These are phyloP conservation scores for Drosophila azteca DNA, from an alignment of 1,140 invertebrate species.

Conservation along the genomic window DNA sequence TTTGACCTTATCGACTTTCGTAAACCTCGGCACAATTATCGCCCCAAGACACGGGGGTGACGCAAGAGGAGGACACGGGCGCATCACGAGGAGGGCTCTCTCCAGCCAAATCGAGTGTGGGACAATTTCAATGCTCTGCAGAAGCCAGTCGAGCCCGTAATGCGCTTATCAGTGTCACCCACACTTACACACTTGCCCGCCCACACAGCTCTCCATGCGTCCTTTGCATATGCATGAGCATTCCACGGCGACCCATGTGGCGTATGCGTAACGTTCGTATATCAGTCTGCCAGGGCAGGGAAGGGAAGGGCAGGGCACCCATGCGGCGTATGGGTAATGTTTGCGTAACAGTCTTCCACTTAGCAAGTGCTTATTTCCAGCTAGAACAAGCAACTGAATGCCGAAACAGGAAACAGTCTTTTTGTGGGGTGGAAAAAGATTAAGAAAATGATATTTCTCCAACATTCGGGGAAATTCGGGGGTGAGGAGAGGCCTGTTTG, in stretches of 20 bases:
- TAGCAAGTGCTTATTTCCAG: no score
- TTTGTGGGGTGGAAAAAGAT: no score
- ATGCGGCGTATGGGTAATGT: no score
- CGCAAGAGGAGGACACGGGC: no score
- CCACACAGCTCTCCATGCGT: constrained; percentile 1
- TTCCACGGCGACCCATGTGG: constrained; percentile 20
- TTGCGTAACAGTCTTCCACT: no score
- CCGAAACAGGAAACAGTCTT: no score
- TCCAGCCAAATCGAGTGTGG: constrained; percentile 20
- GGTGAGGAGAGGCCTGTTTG: no score
- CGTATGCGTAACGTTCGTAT: constrained; percentile 62
- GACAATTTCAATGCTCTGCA: constrained; percentile 20
- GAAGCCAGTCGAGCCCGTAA: constrained; percentile 64
- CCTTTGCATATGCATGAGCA: constrained; percentile 73
- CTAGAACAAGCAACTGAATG: no score
- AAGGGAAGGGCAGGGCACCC: no score
- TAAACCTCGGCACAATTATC: constrained; percentile 33
- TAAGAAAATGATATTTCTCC: no score
- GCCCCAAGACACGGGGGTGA: constrained; percentile 17
- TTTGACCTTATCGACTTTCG: constrained; percentile 50
- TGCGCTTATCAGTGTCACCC: constrained; percentile 73
- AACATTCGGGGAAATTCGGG: no score
- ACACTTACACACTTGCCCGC: constrained; percentile 32
- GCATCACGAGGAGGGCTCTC: not conserved
- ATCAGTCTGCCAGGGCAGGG: no score